These are phyloP conservation scores for Mormyrops attenuatus DNA, from an alignment of 2,797 vertebrate genomes.

Conservation along the genomic window DNA sequence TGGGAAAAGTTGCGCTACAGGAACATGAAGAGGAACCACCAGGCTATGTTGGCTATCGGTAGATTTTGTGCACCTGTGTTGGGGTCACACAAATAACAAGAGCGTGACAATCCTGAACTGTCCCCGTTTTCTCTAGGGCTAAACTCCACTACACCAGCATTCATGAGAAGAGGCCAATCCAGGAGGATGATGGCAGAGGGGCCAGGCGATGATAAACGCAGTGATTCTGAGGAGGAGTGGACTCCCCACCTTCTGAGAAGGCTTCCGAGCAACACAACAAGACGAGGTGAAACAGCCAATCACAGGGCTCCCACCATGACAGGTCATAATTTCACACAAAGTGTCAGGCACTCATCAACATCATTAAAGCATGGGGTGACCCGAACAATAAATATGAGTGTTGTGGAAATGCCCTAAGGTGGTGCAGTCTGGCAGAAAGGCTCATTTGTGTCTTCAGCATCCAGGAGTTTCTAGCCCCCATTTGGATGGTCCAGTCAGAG, in stretches of 20 bases:
- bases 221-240: background rate
- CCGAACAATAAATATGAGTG: background rate
- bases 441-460: background rate
- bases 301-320: background rate
- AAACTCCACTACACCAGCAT: background rate
- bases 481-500: background rate
- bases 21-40: background rate
- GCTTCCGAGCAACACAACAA: background rate
- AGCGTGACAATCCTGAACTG: background rate
- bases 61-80: background rate
- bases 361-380: background rate
- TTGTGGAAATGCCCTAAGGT: background rate
- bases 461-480: background rate
- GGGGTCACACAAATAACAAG: background rate
- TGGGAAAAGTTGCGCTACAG: background rate
- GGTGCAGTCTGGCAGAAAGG: background rate
- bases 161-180: background rate
- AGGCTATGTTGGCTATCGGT: background rate
- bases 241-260: background rate
- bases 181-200: background rate
- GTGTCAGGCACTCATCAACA: background rate
- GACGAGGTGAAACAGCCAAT: background rate
- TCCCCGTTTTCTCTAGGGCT: background rate
- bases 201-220: background rate
- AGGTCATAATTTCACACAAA: background rate